Conservation (phyloP, 2,888 invertebrate genomes). For the Parochlus steinenii region DNA sequence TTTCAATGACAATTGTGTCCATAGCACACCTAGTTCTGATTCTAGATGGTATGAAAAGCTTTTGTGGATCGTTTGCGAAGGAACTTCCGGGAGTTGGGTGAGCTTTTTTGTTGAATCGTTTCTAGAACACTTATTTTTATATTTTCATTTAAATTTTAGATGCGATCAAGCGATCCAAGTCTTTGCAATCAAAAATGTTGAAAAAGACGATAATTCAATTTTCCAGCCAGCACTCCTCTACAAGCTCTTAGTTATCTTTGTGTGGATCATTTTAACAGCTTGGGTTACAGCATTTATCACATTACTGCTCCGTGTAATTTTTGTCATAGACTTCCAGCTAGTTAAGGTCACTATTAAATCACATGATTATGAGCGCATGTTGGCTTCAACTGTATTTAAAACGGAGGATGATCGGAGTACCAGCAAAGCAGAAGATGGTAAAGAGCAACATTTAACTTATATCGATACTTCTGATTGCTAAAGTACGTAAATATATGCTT, state of each 20-base stretch:
- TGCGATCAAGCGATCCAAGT: too few species aligned
- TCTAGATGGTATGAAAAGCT: not conserved
- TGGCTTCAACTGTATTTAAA: too few species aligned
- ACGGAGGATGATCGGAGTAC: too few species aligned
- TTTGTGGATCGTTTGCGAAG: not conserved
- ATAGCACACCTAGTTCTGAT: constrained; percentile 2
- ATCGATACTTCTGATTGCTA: too few species aligned
- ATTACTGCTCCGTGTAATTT: not conserved
- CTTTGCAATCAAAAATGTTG: too few species aligned
- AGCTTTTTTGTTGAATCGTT: not conserved
- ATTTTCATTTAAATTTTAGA: too few species aligned
- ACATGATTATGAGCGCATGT: not conserved
- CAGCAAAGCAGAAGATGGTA: too few species aligned
- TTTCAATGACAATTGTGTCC: constrained; percentile 19
- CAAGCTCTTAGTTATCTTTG: not conserved
- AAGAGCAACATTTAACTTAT: too few species aligned
- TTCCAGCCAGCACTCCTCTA: not conserved
- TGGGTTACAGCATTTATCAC: not conserved
- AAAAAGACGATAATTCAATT: not conserved
- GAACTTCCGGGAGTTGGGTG: not conserved
- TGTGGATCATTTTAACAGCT: not conserved
- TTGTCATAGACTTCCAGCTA: constrained; percentile 11
- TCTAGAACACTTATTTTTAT: not conserved
- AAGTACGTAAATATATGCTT: too few species aligned
- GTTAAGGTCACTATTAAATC: constrained; percentile 9